Percentiles rank a stretch among this genome's conserved stretches.
Conservation (phyloP, 2,113 vertebrate genomes). For the Microcebus jonahi region DNA sequence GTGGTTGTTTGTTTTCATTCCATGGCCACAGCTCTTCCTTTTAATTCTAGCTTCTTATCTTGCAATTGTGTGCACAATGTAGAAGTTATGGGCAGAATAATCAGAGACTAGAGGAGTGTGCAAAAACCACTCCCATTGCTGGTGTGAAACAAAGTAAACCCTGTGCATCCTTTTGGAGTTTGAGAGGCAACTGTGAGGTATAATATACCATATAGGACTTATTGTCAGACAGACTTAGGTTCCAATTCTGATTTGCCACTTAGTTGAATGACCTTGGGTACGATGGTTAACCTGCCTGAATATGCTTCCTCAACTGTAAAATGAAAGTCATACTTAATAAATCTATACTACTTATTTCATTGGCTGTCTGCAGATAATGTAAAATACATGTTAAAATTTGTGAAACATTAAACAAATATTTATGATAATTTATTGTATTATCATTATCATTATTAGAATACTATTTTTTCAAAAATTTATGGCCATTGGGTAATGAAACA, state of each 20-base stretch:
- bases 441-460: not conserved
- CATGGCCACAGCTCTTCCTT: not conserved
- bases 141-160: not conserved
- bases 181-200: not conserved
- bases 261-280: not conserved
- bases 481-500: not conserved
- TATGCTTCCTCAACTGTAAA: conserved; percentile 41
- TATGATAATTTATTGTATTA: not conserved
- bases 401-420: not conserved
- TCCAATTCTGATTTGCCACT: not conserved
- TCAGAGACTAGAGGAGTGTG: not conserved
- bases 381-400: not conserved
- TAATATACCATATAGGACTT: not conserved
- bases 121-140: not conserved
- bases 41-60: conserved; percentile 14
- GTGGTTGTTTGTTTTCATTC: conserved; percentile 22
- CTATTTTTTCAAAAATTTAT: not conserved
- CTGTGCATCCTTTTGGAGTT: not conserved
- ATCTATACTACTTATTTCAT: not conserved
- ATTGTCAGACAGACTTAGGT: not conserved
- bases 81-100: not conserved
- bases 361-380: not conserved
- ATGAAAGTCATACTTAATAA: not conserved
- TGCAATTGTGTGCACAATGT: not conserved
- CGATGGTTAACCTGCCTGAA: not conserved